Base-by-base conservation (phyloP, 1,140 invertebrate species). In the Sinella curviseta region DNA sequence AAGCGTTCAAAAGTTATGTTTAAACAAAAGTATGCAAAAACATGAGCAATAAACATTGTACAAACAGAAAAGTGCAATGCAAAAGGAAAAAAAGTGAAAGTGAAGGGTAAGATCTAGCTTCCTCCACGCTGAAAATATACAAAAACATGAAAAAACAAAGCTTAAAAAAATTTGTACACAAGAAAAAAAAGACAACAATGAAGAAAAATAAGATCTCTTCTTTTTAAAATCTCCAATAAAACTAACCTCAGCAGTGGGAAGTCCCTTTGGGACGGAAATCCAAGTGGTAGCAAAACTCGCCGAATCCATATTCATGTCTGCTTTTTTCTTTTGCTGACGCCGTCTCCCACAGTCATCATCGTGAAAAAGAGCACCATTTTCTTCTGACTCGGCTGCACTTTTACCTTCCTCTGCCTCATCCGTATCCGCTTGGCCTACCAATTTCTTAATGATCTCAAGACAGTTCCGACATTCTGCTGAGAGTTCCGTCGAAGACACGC, bases 401-500 rank as follows among this genome's bases (percentile, higher is more conserved):
- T 30, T 8, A 4, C 31, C 57, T 54, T 24, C 30, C n/a, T 74
- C 20, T 24, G 24, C 30, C 48, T 76, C 39, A 28, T 60, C 39
- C 12, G 30, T 31, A 20, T 35, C 74, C 30, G 74, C 80, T 4
- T 82, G 80, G 31, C 81, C 35, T 1, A 75, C 39, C 35, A 75
- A 73, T 74, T 80, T 80, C 67, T 82, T 82, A 67, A 83, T 83
- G 24, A 83, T 78, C 57, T 83, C 82, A 55, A 83, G 55, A 57
- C 82, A 83, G 67, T 83, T 83, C 48, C 82, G 36, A 55, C 82
- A 83, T 73, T 83, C 82, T 8, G 77, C 80, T 31, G 82, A 83
- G 14, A 83, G 65, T 31, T 83, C 82, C 1, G 82, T 79, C n/a
- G 82, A 83, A 12, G 78, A 77, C 8, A 39, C 34, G 74, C 35